Percentiles rank a stretch among this genome's conserved stretches.
phyloP scores from a whole-genome alignment of 2,888 invertebrate species.

The Tipula lateralis region DNA sequence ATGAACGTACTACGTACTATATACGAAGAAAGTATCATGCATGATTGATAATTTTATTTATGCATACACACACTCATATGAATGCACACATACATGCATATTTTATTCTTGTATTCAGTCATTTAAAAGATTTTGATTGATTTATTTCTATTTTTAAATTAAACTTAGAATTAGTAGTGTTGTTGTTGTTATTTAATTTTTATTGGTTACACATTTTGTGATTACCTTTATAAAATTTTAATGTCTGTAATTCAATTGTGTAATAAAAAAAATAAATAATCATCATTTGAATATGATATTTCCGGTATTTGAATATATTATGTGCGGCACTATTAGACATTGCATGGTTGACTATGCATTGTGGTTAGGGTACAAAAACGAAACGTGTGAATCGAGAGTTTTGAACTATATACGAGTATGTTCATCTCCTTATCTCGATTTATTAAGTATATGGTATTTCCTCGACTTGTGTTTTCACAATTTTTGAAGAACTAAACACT shows the following conservation, averaged over 20 bases:
- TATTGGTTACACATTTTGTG: slow-evolving; percentile 8
- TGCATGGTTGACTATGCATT: neutral
- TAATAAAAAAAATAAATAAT: neutral
- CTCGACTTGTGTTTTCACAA: neutral
- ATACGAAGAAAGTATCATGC: neutral
- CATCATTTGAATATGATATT: slow-evolving; percentile 19
- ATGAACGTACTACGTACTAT: neutral
- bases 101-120: neutral
- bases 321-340: neutral
- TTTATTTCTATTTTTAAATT: slow-evolving; percentile 11
- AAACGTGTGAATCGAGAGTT: neutral
- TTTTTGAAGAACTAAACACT: neutral
- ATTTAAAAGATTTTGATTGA: slow-evolving; percentile 16
- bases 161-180: neutral
- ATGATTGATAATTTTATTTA: neutral
- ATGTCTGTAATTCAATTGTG: slow-evolving; percentile 11
- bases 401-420: too few species aligned
- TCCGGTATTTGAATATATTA: slow-evolving; percentile 9
- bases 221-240: slow-evolving; percentile 24
- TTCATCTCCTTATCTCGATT: too few species aligned
- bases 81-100: neutral
- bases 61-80: neutral
- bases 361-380: neutral
- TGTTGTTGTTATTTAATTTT: neutral
- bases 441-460: slow-evolving; percentile 12